phyloP scores from a whole-genome alignment of 2,113 vertebrate species.

The Nothocercus julius region DNA sequence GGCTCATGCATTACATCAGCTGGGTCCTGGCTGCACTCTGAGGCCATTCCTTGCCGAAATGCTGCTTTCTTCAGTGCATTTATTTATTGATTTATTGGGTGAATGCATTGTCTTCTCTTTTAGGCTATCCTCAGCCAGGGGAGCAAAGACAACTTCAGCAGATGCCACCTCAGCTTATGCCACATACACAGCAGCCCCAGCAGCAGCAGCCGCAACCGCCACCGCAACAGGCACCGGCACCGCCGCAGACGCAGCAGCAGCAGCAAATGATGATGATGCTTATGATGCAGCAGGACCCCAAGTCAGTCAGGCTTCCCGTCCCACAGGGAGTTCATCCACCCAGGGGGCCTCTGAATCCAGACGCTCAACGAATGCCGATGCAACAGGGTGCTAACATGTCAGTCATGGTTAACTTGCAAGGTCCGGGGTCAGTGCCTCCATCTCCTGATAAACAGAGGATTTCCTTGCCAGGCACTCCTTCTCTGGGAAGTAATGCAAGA shows the following conservation, averaged over 20 bases:
- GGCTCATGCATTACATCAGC: neutral
- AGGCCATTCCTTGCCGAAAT: neutral
- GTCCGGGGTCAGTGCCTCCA: conserved; percentile 86
- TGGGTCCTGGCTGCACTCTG: neutral
- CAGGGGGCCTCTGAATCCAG: conserved; percentile 83
- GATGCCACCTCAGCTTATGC: conserved; percentile 91
- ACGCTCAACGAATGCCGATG: conserved; percentile 89
- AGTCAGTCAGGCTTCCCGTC: conserved; percentile 86
- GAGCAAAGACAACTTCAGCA: conserved; percentile 94
- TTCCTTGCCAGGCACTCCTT: conserved; percentile 85
- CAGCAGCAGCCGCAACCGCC: conserved; percentile 78
- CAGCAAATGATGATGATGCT: conserved; percentile 97
- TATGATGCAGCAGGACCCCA: conserved; percentile 94
- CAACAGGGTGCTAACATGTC: conserved; percentile 88
- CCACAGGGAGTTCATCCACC: conserved; percentile 86
- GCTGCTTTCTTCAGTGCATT: neutral
- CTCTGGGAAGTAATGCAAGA: conserved; percentile 84
- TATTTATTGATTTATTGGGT: neutral
- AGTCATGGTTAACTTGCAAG: conserved; percentile 94
- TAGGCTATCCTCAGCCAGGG: conserved; percentile 90
- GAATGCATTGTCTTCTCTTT: neutral
- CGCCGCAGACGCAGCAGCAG: conserved; percentile 84
- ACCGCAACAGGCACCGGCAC: conserved; percentile 74
- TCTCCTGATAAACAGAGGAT: conserved; percentile 95
- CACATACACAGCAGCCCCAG: conserved; percentile 81